Evolutionary conservation across 2,888 invertebrate genomes (phyloP).

Genomic region (Pollenia griseotomentosa): DNA sequence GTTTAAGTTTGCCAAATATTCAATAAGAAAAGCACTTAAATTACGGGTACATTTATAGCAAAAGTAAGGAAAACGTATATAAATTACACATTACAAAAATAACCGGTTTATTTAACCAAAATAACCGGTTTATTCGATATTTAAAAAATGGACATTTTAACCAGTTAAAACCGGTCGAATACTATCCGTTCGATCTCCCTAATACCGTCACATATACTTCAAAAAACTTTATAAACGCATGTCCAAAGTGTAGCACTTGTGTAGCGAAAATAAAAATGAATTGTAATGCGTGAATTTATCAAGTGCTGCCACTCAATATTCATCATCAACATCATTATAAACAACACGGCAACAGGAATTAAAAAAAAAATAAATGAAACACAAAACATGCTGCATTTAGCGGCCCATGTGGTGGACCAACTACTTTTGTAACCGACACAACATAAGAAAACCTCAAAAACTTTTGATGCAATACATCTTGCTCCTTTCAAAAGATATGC

Average conservation of each 20-base stretch:
- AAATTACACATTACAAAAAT: too few species aligned
- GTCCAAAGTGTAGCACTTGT: constrained; percentile 38
- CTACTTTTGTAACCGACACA: constrained; percentile 30
- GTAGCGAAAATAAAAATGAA: constrained; percentile 57
- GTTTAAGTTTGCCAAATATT: too few species aligned
- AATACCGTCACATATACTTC: neutral
- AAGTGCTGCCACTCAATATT: constrained; percentile 71
- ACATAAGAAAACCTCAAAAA: constrained; percentile 46
- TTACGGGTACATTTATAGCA: too few species aligned
- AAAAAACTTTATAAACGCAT: neutral
- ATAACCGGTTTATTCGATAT: too few species aligned
- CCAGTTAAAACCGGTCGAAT: too few species aligned
- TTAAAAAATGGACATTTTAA: too few species aligned
- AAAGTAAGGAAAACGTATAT: too few species aligned
- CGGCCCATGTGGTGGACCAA: constrained; percentile 58
- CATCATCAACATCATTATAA: constrained; percentile 69
- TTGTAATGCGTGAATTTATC: constrained; percentile 75
- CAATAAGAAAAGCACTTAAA: too few species aligned
- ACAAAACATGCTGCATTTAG: constrained; percentile 52
- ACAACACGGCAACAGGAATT: constrained; percentile 48
- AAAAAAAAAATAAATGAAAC: constrained; percentile 9
- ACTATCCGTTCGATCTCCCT: too few species aligned
- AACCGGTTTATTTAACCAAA: too few species aligned
- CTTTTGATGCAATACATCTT: constrained; percentile 58
- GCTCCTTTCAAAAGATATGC: neutral